Base-by-base conservation (phyloP, 92 coral and sea anemone genomes). In the Siderastrea radians region DNA sequence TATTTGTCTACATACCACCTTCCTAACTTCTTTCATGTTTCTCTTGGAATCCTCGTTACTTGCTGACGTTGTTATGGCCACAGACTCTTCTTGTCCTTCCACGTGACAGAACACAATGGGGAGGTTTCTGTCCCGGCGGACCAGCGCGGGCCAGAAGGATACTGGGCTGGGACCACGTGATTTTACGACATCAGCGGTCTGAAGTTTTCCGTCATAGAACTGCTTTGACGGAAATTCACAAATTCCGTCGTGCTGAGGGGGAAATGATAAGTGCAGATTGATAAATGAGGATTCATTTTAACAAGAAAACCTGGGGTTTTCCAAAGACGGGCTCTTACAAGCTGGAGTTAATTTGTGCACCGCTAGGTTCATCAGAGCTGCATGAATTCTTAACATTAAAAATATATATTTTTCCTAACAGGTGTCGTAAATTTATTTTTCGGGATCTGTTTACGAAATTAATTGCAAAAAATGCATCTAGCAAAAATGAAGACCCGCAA, bases 1-100 rank as follows among this genome's bases (percentile, higher is more conserved):
- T 46, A 12, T 43, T 26, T 26, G 38, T 26, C 50, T 68, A 84
- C 95, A 51, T 79, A 94, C 97, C 81, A 73, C 94, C 74, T 89
- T 94, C 8, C 48, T 46, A 16, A 89, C 87, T 89, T 94, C 97
- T 72, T 94, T 92, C 87, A 65, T 81, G 82, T 94, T 94, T 49
- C 93, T 89, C 85, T 94, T 92, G n/a, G 97, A 94, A 7, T 89
- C 90, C 67, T 94, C 93, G 76, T 92, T 92, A 83, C 97, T 91
- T 49, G 86, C 91, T 7, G 92, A 84, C 4, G 97, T 89, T 0
- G 78, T 54, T 49, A 94, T 86, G 38, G 87, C 80, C 16, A 88
- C 60, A 14, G 93, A 77, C 47, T 94, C 88, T 60, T 94, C 97
- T 5, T 86, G 76, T 13, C 97, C 97, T 74, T 91, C 97, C 64